Base-by-base conservation (phyloP, 2,113 vertebrate genomes). In the Campylorhamphus procurvoides region DNA sequence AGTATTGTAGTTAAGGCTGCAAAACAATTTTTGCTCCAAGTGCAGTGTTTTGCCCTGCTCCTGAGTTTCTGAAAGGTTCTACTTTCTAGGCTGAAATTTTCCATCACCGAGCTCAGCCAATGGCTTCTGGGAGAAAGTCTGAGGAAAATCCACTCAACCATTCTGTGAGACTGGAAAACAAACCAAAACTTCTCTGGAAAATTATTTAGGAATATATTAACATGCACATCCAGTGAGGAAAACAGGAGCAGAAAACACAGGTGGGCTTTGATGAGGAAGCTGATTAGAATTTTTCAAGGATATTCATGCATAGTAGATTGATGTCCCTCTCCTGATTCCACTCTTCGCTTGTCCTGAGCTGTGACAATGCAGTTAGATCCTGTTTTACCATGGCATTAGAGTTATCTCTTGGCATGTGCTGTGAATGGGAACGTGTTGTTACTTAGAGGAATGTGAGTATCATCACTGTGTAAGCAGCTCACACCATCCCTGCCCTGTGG, bases 61-160 rank as follows among this genome's bases (percentile, higher is more conserved):
- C 88, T 58, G 49, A 49, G 73, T 89, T 92, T 95, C 90, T 96
- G 92, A 96, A 97, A 96, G 83, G 69, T 95, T 89, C 90, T 91
- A 87, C 92, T 96, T 96, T 96, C 95, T 95, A 96, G 96, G 88
- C 77, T 96, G 96, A 97, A 97, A 96, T 96, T 96, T 97, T 95
- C 96, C 96, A 95, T 92, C 66, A 76, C 69, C 73, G 31, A 64
- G 39, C 69, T 87, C 80, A 94, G 96, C 95, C 96, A 92, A 35
- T 93, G 83, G 84, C 66, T 92, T 92, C 74, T 87, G 58, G 81
- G 93, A 93, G 77, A 84, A 94, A 79, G 73, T 84, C 66, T 78
- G 86, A 96, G 90, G 90, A 94, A 96, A 94, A 96, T 87, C 88
- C 88, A 76, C 79, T 87, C 5, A 0, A 87, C 73, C 72, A 81